phyloP scores from a whole-genome alignment of 2,113 vertebrate genomes.

The Hymenochirus boettgeri region DNA sequence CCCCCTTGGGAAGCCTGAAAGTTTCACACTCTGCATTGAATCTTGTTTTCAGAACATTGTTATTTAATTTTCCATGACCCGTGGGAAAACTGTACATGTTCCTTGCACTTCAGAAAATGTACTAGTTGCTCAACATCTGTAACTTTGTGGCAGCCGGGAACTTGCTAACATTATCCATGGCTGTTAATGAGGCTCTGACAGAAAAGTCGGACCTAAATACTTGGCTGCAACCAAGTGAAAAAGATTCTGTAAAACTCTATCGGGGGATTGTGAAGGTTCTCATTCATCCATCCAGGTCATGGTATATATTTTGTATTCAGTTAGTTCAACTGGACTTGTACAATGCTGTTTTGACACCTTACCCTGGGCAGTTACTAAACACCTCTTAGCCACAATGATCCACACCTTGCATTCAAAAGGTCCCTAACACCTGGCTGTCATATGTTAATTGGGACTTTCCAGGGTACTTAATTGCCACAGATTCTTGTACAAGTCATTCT shows the following conservation, averaged over 20 bases:
- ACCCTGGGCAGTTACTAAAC: no score
- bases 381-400: no score
- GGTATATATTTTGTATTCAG: no score
- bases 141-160: conserved; percentile 29
- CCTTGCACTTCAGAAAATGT: conserved; percentile 32
- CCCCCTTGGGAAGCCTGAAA: conserved; percentile 14
- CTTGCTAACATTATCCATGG: conserved; percentile 5
- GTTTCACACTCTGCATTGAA: conserved; percentile 13
- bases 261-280: no score
- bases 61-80: conserved; percentile 35
- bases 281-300: no score
- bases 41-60: conserved; percentile 11
- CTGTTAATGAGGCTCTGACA: conserved; percentile 24
- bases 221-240: background rate
- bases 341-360: no score
- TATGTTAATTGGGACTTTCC: no score
- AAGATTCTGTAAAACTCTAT: background rate
- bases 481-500: no score
- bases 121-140: conserved; percentile 26
- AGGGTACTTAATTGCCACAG: no score
- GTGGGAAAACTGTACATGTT: conserved; percentile 30
- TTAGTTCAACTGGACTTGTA: no score
- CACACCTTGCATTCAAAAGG: no score
- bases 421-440: no score
- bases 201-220: conserved; percentile 5